These are phyloP conservation scores for Syngnathus typhle DNA, from an alignment of 2,113 vertebrate genomes.

Conservation along the genomic window DNA sequence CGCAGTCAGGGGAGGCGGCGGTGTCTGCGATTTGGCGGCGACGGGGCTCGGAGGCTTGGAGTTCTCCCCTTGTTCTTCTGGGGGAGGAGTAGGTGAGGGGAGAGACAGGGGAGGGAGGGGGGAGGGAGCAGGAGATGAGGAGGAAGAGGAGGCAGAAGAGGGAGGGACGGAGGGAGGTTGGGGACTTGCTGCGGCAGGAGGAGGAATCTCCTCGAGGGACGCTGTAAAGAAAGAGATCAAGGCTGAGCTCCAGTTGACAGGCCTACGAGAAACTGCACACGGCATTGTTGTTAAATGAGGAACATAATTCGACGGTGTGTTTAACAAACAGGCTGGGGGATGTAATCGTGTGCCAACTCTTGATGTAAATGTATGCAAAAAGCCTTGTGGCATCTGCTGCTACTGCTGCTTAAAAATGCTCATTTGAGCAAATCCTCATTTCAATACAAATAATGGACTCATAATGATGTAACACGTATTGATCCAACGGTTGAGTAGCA, in stretches of 20 bases:
- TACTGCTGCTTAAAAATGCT: neutral
- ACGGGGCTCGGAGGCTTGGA: conserved; percentile 44
- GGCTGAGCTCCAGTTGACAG: neutral
- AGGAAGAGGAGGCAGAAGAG: conserved; percentile 48
- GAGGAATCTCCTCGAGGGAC: conserved; percentile 52
- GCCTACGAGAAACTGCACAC: neutral
- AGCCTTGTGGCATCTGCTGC: neutral
- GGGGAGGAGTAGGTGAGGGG: conserved; percentile 51
- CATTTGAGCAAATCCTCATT: neutral
- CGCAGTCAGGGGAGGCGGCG: conserved; percentile 21
- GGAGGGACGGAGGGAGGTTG: conserved; percentile 53
- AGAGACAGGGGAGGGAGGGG: conserved; percentile 51
- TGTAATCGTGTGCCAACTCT: neutral
- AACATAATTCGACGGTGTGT: neutral
- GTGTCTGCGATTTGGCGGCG: conserved; percentile 38
- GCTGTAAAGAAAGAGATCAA: conserved; percentile 39
- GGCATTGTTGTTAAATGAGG: conserved; percentile 3
- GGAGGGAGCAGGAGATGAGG: conserved; percentile 57
- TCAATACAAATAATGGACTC: neutral
- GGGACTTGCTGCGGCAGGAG: conserved; percentile 37
- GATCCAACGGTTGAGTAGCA: no score
- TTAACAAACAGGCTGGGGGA: neutral
- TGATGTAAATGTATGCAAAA: conserved; percentile 1
- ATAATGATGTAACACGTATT: neutral
- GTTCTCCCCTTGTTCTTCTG: conserved; percentile 62